Percentiles rank a stretch among this genome's conserved stretches.
Conservation (phyloP, 2,113 vertebrate genomes). For the Varanus komodoensis region DNA sequence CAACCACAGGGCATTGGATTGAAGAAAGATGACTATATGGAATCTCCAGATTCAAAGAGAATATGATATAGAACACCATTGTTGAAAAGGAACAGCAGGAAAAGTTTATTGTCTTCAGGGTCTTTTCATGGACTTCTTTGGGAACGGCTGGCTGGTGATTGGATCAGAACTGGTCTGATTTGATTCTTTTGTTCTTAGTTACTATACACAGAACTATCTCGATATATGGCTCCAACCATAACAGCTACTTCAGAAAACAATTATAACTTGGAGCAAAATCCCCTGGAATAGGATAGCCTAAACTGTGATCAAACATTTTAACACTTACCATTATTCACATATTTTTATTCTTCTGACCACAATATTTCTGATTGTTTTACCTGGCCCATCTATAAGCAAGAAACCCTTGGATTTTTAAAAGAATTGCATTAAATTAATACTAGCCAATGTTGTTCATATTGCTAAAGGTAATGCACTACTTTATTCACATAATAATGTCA, state of each 20-base stretch:
- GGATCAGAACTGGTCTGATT: neutral
- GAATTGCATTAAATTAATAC: conserved; percentile 54
- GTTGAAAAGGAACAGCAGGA: neutral
- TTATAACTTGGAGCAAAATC: neutral
- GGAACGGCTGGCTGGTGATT: neutral
- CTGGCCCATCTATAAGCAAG: neutral
- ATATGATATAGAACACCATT: neutral
- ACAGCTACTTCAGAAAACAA: neutral
- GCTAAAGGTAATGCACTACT: conserved; percentile 44
- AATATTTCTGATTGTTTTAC: conserved; percentile 5
- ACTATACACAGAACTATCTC: neutral
- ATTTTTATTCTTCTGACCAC: neutral
- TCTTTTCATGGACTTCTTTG: neutral
- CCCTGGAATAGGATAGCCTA: neutral
- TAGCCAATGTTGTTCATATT: conserved; percentile 33
- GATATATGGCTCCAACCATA: neutral
- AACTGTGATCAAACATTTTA: neutral
- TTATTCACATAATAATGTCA: conserved; percentile 49
- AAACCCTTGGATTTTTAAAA: conserved; percentile 30
- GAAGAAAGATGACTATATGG: neutral
- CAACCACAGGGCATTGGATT: neutral
- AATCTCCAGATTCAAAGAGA: neutral
- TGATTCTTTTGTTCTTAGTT: no score
- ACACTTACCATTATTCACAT: neutral
- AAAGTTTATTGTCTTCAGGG: neutral